Conservation (phyloP, 2,888 invertebrate genomes). For the Clepsis dumicolana region DNA sequence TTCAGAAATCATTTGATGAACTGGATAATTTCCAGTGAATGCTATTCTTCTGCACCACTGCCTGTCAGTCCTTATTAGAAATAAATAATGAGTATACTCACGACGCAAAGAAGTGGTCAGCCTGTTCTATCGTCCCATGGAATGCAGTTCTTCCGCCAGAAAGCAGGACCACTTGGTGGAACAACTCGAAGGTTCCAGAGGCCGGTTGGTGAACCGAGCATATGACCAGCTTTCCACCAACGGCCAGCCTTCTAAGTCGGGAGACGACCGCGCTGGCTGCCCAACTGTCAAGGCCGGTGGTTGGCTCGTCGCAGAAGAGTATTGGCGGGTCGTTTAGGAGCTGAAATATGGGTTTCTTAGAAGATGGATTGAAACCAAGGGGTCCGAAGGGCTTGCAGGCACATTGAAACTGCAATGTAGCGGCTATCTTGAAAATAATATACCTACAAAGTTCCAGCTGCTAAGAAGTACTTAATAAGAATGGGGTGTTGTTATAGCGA, state of each 20-base stretch:
- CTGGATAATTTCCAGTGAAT: too few species aligned
- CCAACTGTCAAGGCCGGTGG: conserved; percentile 96
- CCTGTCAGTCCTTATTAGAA: too few species aligned
- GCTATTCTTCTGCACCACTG: background rate
- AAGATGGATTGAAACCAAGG: too few species aligned
- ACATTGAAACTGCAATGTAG: too few species aligned
- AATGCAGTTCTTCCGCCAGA: conserved; percentile 92
- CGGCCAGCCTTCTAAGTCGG: conserved; percentile 88
- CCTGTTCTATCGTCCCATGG: conserved; percentile 91
- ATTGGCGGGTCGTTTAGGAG: conserved; percentile 95
- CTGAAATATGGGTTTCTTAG: conserved; percentile 69
- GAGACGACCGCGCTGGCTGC: conserved; percentile 93
- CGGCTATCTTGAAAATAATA: too few species aligned
- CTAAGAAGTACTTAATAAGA: too few species aligned
- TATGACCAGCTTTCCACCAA: conserved; percentile 91
- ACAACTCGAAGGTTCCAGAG: conserved; percentile 93
- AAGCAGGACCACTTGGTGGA: conserved; percentile 92
- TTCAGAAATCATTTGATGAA: too few species aligned
- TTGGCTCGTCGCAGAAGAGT: conserved; percentile 97
- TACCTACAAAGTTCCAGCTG: too few species aligned
- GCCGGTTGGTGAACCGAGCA: conserved; percentile 97
- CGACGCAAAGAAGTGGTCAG: conserved; percentile 89
- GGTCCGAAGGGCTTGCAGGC: too few species aligned
- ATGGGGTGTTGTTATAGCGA: too few species aligned
- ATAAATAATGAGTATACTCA: too few species aligned